These are phyloP conservation scores for Tethea ocularis DNA, from an alignment of 2,888 invertebrate genomes.

Conservation along the genomic window DNA sequence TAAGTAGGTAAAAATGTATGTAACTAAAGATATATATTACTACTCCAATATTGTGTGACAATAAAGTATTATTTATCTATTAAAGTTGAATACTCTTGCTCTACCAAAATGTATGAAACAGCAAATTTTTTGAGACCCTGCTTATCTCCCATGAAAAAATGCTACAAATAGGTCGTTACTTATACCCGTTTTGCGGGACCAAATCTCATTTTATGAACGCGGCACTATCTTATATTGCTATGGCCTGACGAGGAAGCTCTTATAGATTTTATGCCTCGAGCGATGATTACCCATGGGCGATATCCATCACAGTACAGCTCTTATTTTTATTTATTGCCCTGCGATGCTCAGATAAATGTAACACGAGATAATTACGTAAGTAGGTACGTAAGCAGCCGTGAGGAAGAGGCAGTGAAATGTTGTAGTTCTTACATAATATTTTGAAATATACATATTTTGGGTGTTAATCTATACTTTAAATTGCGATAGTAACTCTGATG, in stretches of 20 bases:
- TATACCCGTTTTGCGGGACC: constrained; percentile 38
- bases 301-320: constrained; percentile 65
- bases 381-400: neutral
- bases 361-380: neutral
- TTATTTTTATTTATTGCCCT: constrained; percentile 68
- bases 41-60: too few species aligned
- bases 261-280: constrained; percentile 22
- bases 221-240: constrained; percentile 42
- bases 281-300: constrained; percentile 71
- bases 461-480: too few species aligned
- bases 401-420: too few species aligned
- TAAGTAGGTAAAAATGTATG: neutral
- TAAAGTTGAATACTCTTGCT: neutral
- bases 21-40: too few species aligned
- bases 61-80: too few species aligned
- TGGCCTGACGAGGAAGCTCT: constrained; percentile 22
- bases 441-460: too few species aligned
- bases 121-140: too few species aligned
- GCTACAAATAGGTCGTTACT: constrained; percentile 29
- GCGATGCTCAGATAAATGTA: constrained; percentile 19
- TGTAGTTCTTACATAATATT: too few species aligned
- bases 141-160: neutral
- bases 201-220: constrained; percentile 47
- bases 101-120: neutral
- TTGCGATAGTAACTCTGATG: too few species aligned